Conservation (phyloP, 2,113 vertebrate genomes). For the Syngnathus typhle region DNA sequence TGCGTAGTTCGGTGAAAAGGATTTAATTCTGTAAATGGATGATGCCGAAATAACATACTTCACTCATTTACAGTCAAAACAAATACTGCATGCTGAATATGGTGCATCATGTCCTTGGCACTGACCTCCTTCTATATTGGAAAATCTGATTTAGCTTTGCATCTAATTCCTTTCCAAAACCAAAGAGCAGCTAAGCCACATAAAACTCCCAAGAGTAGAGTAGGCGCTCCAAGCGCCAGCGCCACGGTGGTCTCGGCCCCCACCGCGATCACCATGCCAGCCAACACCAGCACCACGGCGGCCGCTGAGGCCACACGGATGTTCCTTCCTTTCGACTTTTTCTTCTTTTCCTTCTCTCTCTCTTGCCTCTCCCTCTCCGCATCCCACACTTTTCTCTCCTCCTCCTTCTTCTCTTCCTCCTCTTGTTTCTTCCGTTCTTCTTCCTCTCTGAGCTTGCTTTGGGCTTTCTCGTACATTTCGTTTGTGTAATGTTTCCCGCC, state of each 20-base stretch:
- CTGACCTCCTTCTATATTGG: constrained; percentile 20
- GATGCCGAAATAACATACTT: background rate
- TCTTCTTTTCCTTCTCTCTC: constrained; percentile 42
- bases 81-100: constrained; percentile 1
- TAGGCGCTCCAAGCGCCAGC: constrained; percentile 57
- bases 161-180: constrained; percentile 54
- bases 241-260: constrained; percentile 54
- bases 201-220: constrained; percentile 45
- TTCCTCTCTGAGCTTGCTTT: constrained; percentile 49
- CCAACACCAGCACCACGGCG: constrained; percentile 48
- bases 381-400: constrained; percentile 62
- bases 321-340: constrained; percentile 43
- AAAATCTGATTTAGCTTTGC: constrained; percentile 37
- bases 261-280: constrained; percentile 52
- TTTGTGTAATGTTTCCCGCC: constrained; percentile 61
- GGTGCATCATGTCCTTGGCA: background rate
- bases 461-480: constrained; percentile 57
- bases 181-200: constrained; percentile 49
- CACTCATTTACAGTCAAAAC: background rate
- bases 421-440: constrained; percentile 46
- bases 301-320: constrained; percentile 38
- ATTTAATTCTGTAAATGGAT: background rate
- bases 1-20: background rate
- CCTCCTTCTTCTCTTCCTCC: constrained; percentile 56
- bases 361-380: constrained; percentile 52